A percentile compares a stretch with the other conserved stretches of the same genome.
Conservation (phyloP, 2,888 invertebrate genomes). For the Acanthopleura granulata region DNA sequence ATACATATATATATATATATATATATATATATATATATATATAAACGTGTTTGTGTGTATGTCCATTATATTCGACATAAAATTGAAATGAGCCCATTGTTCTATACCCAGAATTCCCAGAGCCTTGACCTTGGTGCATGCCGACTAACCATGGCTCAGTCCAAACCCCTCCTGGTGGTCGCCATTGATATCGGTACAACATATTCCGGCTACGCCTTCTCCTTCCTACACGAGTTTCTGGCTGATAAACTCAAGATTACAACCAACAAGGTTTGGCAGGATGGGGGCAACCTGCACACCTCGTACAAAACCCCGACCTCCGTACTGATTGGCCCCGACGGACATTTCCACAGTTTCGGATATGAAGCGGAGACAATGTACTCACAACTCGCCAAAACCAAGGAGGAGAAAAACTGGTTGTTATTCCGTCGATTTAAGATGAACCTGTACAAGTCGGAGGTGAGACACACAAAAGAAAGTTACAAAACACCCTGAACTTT, state of each 20-base stretch:
- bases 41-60: too few relatives aligned
- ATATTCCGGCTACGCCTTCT: conserved; percentile 73
- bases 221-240: conserved; percentile 63
- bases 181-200: conserved; percentile 74
- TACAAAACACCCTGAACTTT: too few relatives aligned
- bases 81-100: too few relatives aligned
- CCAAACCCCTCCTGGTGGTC: conserved; percentile 68
- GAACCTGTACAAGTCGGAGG: not conserved
- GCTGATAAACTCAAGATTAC: not conserved
- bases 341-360: not conserved
- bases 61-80: too few relatives aligned
- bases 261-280: not conserved
- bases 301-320: conserved; percentile 8
- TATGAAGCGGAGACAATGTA: not conserved
- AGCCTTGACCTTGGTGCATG: too few relatives aligned
- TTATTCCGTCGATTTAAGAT: not conserved
- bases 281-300: not conserved
- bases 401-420: not conserved
- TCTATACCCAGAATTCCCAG: too few relatives aligned
- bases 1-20: too few relatives aligned
- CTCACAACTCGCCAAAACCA: not conserved
- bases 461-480: not conserved
- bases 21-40: too few relatives aligned
- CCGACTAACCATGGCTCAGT: not conserved
- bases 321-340: not conserved